A percentile compares a stretch with the other conserved stretches of the same genome.
Evolutionary conservation across 2,797 vertebrate genomes (phyloP).

Genomic region (Protonibea diacanthus): DNA sequence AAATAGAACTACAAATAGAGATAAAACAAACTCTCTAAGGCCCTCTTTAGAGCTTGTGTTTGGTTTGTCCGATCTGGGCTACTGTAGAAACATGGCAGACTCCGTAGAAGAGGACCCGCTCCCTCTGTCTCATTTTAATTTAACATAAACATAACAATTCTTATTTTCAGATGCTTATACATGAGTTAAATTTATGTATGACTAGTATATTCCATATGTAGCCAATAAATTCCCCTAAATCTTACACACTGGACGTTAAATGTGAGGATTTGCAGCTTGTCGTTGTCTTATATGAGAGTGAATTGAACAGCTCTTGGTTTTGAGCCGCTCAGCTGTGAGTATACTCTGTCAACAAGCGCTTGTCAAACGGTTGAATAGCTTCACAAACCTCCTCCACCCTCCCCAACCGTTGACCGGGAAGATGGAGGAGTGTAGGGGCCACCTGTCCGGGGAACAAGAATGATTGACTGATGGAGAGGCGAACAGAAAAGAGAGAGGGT

Average conservation of each 20-base stretch:
- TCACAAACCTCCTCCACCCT: not conserved
- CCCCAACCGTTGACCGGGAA: constrained; percentile 15
- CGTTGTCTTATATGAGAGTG: not conserved
- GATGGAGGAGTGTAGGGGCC: constrained; percentile 30
- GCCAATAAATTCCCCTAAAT: too few species aligned
- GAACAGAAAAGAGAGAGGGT: constrained; percentile 12
- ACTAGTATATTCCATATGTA: too few species aligned
- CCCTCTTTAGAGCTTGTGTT: too few species aligned
- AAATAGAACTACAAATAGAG: too few species aligned
- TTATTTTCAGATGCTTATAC: too few species aligned
- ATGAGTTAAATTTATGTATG: too few species aligned
- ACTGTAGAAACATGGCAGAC: too few species aligned
- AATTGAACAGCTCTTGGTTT: not conserved
- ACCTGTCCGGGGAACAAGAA: constrained; percentile 36
- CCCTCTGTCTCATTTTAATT: too few species aligned
- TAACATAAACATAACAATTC: too few species aligned
- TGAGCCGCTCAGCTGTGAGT: not conserved
- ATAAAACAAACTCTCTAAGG: too few species aligned
- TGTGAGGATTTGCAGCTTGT: not conserved
- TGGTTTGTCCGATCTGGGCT: too few species aligned
- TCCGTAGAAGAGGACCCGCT: too few species aligned
- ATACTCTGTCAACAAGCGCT: not conserved
- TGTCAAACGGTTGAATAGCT: not conserved
- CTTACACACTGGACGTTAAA: not conserved
- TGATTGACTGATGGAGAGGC: constrained; percentile 42